Conservation (phyloP, 2,113 vertebrate species). For the Amia ocellicauda region DNA sequence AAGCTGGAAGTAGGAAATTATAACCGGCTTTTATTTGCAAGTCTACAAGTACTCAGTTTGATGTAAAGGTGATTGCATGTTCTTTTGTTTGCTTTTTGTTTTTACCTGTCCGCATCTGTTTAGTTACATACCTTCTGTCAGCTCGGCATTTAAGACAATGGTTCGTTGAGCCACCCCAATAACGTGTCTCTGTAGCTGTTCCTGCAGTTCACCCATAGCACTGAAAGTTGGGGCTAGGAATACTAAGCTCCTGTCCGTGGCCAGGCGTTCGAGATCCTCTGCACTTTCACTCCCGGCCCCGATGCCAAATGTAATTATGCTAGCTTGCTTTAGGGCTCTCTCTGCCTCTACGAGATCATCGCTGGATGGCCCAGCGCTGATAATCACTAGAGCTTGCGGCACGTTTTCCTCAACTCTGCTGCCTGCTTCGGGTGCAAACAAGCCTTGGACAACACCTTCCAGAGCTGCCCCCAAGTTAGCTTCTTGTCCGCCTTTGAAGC, state of each 20-base stretch:
- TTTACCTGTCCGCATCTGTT: neutral
- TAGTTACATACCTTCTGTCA: constrained; percentile 91
- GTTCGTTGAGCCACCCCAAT: constrained; percentile 78
- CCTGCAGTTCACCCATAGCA: constrained; percentile 68
- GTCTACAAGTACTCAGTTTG: no score
- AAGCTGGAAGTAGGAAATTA: no score
- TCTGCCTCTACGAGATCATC: constrained; percentile 82
- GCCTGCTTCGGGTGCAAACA: constrained; percentile 78
- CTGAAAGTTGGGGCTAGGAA: constrained; percentile 77
- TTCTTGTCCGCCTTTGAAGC: constrained; percentile 72
- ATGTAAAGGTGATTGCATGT: no score
- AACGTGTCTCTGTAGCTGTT: constrained; percentile 78
- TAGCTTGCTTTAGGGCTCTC: constrained; percentile 80
- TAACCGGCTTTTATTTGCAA: no score
- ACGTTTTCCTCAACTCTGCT: constrained; percentile 87
- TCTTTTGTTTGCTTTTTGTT: neutral
- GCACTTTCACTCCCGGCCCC: constrained; percentile 70
- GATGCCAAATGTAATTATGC: constrained; percentile 76
- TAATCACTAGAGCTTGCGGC: constrained; percentile 85
- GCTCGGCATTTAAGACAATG: constrained; percentile 80
- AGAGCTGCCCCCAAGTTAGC: constrained; percentile 85
- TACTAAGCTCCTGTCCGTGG: constrained; percentile 80
- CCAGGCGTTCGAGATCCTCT: constrained; percentile 80
- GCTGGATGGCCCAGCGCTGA: constrained; percentile 83
- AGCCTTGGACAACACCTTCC: constrained; percentile 76